phyloP scores from a whole-genome alignment of 2,888 invertebrate genomes.

The Tachina grossa region DNA sequence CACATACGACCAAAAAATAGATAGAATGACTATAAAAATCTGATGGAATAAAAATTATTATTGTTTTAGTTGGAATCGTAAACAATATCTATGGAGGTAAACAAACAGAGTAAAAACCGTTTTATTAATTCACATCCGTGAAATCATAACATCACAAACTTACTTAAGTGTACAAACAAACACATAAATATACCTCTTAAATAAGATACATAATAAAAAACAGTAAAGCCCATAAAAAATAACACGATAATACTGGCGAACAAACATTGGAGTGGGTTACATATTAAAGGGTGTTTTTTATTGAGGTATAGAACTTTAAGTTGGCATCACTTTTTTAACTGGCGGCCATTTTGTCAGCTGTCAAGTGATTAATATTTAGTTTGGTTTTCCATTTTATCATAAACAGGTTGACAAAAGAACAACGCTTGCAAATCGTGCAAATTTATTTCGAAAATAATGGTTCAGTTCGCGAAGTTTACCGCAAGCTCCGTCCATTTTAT shows the following conservation, averaged over 20 bases:
- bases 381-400: no score
- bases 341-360: no score
- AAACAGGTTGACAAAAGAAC: no score
- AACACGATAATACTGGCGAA: slow-evolving; percentile 11
- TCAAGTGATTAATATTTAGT: no score
- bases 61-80: slow-evolving; percentile 44
- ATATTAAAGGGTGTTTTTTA: no score
- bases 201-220: slow-evolving; percentile 34
- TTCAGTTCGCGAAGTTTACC: no score
- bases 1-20: neutral
- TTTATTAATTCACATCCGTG: slow-evolving; percentile 22
- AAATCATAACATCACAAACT: slow-evolving; percentile 3
- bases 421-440: no score
- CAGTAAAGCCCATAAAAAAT: slow-evolving; percentile 36
- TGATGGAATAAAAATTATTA: slow-evolving; percentile 51
- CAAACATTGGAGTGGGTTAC: neutral
- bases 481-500: no score
- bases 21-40: slow-evolving; percentile 54
- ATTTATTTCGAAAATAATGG: no score
- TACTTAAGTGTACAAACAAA: neutral
- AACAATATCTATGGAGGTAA: slow-evolving; percentile 34
- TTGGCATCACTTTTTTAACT: no score
- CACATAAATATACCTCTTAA: neutral
- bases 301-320: no score
- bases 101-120: slow-evolving; percentile 23